Conservation (phyloP, 2,797 vertebrate species). For the Gobionotothen gibberifrons region DNA sequence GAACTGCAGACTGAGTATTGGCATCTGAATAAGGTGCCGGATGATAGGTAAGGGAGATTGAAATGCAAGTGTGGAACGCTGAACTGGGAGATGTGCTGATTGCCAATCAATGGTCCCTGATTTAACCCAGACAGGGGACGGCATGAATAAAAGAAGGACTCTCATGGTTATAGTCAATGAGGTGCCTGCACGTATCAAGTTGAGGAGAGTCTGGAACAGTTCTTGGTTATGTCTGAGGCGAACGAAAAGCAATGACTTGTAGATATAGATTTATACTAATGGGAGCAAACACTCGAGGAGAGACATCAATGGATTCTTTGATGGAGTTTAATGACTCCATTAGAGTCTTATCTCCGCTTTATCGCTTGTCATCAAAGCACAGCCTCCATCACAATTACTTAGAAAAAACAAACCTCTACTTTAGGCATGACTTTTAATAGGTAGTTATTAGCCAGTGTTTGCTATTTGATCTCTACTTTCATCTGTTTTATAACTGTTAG, state of each 20-base stretch:
- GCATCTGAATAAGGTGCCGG: slow-evolving; percentile 49
- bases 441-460: slow-evolving; percentile 28
- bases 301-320: slow-evolving; percentile 59
- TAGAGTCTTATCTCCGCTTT: slow-evolving; percentile 58
- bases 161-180: slow-evolving; percentile 60
- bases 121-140: slow-evolving; percentile 68
- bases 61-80: slow-evolving; percentile 60
- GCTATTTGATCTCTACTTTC: not conserved
- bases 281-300: slow-evolving; percentile 57
- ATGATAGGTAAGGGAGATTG: slow-evolving; percentile 64
- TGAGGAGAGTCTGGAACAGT: slow-evolving; percentile 38
- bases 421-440: slow-evolving; percentile 30
- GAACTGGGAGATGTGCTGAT: slow-evolving; percentile 74
- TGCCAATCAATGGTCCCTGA: slow-evolving; percentile 80
- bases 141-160: slow-evolving; percentile 75
- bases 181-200: slow-evolving; percentile 48
- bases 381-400: slow-evolving; percentile 34
- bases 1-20: slow-evolving; percentile 40
- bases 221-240: slow-evolving; percentile 39
- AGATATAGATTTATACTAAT: slow-evolving; percentile 69
- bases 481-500: too few relatives aligned
- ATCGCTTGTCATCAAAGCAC: slow-evolving; percentile 55
- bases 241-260: slow-evolving; percentile 62
- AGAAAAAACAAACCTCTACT: slow-evolving; percentile 35
- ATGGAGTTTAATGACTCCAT: slow-evolving; percentile 74